Base-by-base conservation (phyloP, 37 sponge, comb jelly and placozoan genomes). In the Lycopodina hypogea region DNA sequence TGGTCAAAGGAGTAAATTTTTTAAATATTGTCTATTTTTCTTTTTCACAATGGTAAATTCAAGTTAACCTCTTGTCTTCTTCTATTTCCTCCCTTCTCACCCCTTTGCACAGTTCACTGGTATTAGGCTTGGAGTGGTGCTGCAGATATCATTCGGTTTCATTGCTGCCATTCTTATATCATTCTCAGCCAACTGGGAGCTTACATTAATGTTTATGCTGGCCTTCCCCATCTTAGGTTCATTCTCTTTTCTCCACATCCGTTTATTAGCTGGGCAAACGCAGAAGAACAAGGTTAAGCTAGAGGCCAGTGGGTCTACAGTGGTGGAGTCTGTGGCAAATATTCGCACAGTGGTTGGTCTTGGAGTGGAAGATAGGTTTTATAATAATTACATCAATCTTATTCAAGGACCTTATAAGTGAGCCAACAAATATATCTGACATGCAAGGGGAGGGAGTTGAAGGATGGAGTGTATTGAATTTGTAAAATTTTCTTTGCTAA, bases 1-100 rank as follows among this genome's bases (percentile, higher is more conserved):
- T 80, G 71, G 93, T 97, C 22, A 94, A 97, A 68, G 97, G 97
- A 48, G 97, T 92, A 35, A 73, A 85, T 45, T 45, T 12, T 9
- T 45, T 12, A 12, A 45, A 45, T 45, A 9, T 45, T 45, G 9
- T 45, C 48, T 12, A 9, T 45, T 45, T 45, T 9, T 45, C 48
- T 45, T 9, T n/a, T n/a, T n/a, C n/a, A n/a, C n/a, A n/a, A n/a
- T 35, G 18, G 18, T 8, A 45, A 45, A 45, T 9, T 12, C 4
- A 45, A 45, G 48, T 12, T 12, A 9, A 45, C 9, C 48, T 45
- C 48, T 45, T 45, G 9, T 45, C 8, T 9, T 12, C 9, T 45
- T 9, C 48, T 45, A 12, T 45, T 45, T 9, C 8, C 28, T 42
- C 42, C 37, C 30, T 71, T 45, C 14, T 35, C 36, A 7, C 38